phyloP scores from a whole-genome alignment of 1,140 invertebrate species.

The Maconellicoccus hirsutus region DNA sequence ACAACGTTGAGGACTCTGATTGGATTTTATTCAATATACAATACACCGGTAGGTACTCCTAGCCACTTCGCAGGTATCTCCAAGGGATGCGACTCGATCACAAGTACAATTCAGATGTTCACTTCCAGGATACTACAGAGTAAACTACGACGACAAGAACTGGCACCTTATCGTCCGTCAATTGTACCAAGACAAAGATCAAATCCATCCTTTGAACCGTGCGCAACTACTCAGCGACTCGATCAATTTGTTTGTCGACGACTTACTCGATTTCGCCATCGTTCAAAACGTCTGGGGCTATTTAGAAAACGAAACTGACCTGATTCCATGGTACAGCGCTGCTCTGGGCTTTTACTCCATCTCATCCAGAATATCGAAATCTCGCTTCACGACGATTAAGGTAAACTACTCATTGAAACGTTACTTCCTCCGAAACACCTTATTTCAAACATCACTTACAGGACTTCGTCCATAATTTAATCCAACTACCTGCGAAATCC shows the following conservation, averaged over 20 bases:
- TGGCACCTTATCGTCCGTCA: constrained; percentile 33
- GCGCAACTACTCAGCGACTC: constrained; percentile 50
- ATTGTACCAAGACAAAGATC: constrained; percentile 18
- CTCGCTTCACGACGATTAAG: too few species aligned
- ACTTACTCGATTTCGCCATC: constrained; percentile 36
- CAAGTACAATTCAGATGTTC: background rate
- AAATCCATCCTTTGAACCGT: constrained; percentile 31
- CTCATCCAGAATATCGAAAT: too few species aligned
- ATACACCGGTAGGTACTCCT: constrained; percentile 43
- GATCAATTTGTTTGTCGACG: constrained; percentile 41
- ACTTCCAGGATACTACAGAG: constrained; percentile 40
- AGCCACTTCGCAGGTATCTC: constrained; percentile 24
- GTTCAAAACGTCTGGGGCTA: constrained; percentile 38
- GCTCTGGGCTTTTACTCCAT: too few species aligned
- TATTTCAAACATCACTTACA: too few species aligned
- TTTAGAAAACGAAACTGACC: constrained; percentile 40
- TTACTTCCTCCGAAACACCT: too few species aligned
- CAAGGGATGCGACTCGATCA: background rate
- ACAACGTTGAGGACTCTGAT: constrained; percentile 40
- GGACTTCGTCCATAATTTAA: too few species aligned
- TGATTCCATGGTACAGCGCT: constrained; percentile 44
- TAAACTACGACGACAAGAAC: constrained; percentile 43
- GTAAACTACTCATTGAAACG: too few species aligned
- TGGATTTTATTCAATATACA: constrained; percentile 71
- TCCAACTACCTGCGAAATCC: too few species aligned